Conservation (phyloP, 1,140 invertebrate genomes). For the Cotesia typhae region DNA sequence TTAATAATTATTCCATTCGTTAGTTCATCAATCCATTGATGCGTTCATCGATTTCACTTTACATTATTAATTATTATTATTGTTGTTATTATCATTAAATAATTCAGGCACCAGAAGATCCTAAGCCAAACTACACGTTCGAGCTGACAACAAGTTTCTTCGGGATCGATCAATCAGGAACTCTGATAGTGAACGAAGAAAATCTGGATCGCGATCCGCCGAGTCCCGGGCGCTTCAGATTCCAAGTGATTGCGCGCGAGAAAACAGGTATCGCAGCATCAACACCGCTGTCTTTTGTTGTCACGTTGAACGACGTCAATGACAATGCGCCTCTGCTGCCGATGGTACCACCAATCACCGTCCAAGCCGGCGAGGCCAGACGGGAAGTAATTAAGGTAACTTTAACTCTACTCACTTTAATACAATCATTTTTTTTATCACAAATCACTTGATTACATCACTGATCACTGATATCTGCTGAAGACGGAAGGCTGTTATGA, state of each 20-base stretch:
- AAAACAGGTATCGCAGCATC: conserved; percentile 80
- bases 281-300: conserved; percentile 79
- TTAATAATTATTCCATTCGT: not conserved
- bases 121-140: conserved; percentile 79
- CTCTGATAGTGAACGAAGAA: conserved; percentile 82
- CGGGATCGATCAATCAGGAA: conserved; percentile 77
- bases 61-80: no score
- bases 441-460: not conserved
- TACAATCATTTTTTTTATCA: not conserved
- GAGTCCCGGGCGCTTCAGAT: conserved; percentile 82
- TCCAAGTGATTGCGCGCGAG: conserved; percentile 85
- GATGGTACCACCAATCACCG: conserved; percentile 77
- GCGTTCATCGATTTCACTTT: no score
- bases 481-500: not conserved
- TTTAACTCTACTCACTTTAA: conserved; percentile 26
- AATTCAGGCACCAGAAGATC: conserved; percentile 71
- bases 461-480: not conserved
- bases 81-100: conserved; percentile 3
- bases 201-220: conserved; percentile 88
- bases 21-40: no score
- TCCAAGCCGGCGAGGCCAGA: conserved; percentile 82
- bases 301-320: conserved; percentile 83
- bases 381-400: conserved; percentile 77
- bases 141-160: conserved; percentile 88
- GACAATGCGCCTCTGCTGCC: conserved; percentile 84